phyloP scores from a whole-genome alignment of 64 coral and sea anemone species.

The Orbicella faveolata region DNA sequence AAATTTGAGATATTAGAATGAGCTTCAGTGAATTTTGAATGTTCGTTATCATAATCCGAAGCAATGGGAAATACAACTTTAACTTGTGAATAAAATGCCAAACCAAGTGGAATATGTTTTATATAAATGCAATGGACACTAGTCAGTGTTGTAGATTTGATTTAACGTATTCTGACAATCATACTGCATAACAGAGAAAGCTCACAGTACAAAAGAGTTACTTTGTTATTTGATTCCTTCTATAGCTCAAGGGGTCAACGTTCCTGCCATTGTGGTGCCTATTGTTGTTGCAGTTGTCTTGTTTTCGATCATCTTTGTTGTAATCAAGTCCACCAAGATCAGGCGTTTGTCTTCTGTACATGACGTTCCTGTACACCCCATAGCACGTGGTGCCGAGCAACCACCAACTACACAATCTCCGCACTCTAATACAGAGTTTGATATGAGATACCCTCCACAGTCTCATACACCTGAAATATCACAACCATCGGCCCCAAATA shows the following conservation, averaged over 20 bases:
- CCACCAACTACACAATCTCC: not conserved
- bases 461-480: not conserved
- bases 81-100: no score
- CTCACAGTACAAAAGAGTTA: not conserved
- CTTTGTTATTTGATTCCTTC: not conserved
- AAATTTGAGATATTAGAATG: no score
- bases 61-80: no score
- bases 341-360: not conserved
- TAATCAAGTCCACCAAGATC: not conserved
- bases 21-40: no score
- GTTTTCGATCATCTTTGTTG: not conserved
- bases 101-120: no score
- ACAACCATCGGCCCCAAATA: not conserved
- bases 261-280: not conserved
- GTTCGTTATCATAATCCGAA: no score
- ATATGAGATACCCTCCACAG: no score
- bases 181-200: no score
- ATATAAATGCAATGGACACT: no score
- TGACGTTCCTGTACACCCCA: not conserved
- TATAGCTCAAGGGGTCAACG: not conserved
- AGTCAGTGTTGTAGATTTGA: no score
- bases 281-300: conserved; percentile 12
- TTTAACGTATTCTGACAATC: no score
- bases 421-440: not conserved
- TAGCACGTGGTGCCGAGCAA: not conserved